These are phyloP conservation scores for Ophthalmolycus amberensis DNA, from an alignment of 2,113 vertebrate species.

Conservation along the genomic window DNA sequence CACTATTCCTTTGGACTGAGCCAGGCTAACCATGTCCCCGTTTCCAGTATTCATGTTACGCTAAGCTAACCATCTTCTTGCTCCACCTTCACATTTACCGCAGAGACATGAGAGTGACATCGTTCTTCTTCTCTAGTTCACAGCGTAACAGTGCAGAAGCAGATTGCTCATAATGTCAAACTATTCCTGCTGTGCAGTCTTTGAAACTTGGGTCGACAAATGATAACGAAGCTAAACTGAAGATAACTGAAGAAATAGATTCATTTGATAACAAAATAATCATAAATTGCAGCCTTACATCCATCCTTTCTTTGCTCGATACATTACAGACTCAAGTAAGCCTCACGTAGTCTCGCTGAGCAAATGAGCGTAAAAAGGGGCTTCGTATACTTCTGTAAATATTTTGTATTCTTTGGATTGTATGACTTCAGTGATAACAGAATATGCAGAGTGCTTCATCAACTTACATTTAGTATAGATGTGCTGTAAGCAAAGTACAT, in stretches of 20 bases:
- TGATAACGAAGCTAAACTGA: no score
- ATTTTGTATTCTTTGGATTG: neutral
- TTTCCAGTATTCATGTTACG: neutral
- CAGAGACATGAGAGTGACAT: neutral
- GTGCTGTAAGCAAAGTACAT: conserved; percentile 10
- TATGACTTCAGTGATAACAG: neutral
- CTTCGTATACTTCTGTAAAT: neutral
- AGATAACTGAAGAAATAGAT: no score
- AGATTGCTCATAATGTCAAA: neutral
- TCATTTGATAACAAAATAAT: no score
- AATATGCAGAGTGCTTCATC: neutral
- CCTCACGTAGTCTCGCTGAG: neutral
- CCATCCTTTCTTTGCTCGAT: no score
- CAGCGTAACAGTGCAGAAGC: neutral
- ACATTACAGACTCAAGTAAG: no score
- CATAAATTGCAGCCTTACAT: no score
- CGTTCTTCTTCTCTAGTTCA: neutral
- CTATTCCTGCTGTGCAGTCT: no score
- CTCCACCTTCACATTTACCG: neutral
- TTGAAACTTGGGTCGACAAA: no score
- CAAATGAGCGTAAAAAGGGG: neutral
- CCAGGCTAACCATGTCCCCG: neutral
- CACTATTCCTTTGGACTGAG: neutral
- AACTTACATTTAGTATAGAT: neutral
- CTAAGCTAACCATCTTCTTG: neutral